Conservation (phyloP, 2,797 vertebrate genomes). For the Melopsittacus undulatus region DNA sequence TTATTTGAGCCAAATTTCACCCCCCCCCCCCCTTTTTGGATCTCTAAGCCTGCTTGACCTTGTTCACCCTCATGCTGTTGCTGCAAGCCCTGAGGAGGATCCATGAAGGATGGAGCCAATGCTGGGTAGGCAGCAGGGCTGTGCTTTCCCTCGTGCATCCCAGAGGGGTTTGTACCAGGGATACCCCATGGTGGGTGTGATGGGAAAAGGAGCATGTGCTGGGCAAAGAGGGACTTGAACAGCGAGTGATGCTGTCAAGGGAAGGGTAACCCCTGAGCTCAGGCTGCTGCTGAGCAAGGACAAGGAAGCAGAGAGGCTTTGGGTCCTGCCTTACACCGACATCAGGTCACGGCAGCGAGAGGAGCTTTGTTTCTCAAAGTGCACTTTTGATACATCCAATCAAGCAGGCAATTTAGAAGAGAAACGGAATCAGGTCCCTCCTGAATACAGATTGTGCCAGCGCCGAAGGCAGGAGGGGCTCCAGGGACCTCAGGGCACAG, state of each 20-base stretch:
- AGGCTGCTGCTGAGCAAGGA: background rate
- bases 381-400: background rate
- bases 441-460: background rate
- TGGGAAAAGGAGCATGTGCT: background rate
- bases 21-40: background rate
- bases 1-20: background rate
- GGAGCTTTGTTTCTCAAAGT: background rate
- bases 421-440: background rate
- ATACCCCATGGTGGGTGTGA: background rate
- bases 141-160: background rate
- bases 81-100: background rate
- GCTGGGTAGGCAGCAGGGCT: background rate
- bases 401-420: background rate
- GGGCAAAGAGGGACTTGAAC: background rate
- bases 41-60: background rate
- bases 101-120: background rate
- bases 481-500: background rate
- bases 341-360: background rate
- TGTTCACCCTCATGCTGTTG: background rate
- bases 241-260: background rate
- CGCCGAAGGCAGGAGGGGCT: accelerated
- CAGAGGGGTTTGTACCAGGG: background rate
- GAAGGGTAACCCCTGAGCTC: background rate
- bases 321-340: background rate
- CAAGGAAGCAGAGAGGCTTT: background rate